Percentiles rank a stretch among this genome's conserved stretches.
Evolutionary conservation across 2,113 vertebrate species (phyloP).

Genomic region (Hucho hucho): DNA sequence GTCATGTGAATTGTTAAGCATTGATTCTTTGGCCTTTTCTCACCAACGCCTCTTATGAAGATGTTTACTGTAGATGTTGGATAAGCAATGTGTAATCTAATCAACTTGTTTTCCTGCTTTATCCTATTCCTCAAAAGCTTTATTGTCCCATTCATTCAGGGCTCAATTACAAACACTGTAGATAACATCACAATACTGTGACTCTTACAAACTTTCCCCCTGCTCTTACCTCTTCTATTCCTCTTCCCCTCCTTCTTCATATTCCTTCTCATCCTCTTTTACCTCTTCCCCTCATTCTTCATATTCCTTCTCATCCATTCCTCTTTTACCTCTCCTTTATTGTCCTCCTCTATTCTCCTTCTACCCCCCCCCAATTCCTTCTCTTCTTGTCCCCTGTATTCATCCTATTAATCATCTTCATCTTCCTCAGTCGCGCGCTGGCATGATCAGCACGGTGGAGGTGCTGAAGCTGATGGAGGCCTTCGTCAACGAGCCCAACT

Average conservation of each 20-base stretch:
- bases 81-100: no score
- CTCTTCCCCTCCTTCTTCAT: not conserved
- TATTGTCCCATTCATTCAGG: no score
- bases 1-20: no score
- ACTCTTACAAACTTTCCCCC: no score
- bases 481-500: constrained; percentile 98
- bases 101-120: no score
- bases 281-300: not conserved
- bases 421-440: constrained; percentile 86
- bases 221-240: not conserved
- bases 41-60: no score
- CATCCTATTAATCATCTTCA: not conserved
- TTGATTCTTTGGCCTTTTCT: no score
- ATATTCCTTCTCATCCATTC: not conserved
- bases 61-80: no score
- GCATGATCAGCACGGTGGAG: constrained; percentile 97
- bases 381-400: not conserved
- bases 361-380: not conserved
- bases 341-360: not conserved
- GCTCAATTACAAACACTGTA: no score
- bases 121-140: no score
- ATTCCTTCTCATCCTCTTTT: not conserved
- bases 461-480: constrained; percentile 98
- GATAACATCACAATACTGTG: no score
- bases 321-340: not conserved